Base-by-base conservation (phyloP, 2,797 vertebrate genomes). In the Mionectes olivaceus region DNA sequence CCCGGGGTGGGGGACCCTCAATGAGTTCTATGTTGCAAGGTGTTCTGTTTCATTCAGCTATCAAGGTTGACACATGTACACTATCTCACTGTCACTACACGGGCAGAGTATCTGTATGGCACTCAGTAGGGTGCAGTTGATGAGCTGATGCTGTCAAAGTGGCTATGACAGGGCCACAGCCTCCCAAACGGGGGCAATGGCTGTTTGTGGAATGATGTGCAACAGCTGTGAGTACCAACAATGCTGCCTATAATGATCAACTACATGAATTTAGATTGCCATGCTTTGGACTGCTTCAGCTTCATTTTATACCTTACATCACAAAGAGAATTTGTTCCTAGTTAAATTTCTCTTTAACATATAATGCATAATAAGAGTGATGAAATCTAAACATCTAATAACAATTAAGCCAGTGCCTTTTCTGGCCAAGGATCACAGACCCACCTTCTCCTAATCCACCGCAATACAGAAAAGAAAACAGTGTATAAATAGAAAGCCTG, bases 401-500 rank as follows among this genome's bases (percentile, higher is more conserved):
- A 83, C 33, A 86, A 84, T 46, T 50, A 78, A 90, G 23, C 41
- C 33, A 49, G 50, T 71, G 86, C 74, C 46, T 68, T 71, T 13
- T 6, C 5, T 22, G 33, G 76, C 35, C 69, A 33, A 82, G 86
- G 33, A 79, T 47, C 39, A 83, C 30, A 92, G 64, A 56, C 18
- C 50, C 67, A 73, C 60, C 37, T 87, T 85, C 64, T 83, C 41
- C 53, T 92, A 85, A 80, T 39, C 84, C 41, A 82, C 56, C 37
- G 23, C 61, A 78, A 91, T 8, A 1, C n/a, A 60, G 79, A 30
- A 83, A 85, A 77, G 81, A 27, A 83, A 86, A 78, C 63, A 46
- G 63, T 44, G 22, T 68, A 67, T 81, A 95, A 95, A 94, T 64
- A 94, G 87, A 83, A 90, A 93, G 79, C 19, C 49, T 87, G 90